Evolutionary conservation across 2,888 invertebrate genomes (phyloP), one percentile per base, ranked within the genome.

Genomic region (Metopia argyrocephala): DNA sequence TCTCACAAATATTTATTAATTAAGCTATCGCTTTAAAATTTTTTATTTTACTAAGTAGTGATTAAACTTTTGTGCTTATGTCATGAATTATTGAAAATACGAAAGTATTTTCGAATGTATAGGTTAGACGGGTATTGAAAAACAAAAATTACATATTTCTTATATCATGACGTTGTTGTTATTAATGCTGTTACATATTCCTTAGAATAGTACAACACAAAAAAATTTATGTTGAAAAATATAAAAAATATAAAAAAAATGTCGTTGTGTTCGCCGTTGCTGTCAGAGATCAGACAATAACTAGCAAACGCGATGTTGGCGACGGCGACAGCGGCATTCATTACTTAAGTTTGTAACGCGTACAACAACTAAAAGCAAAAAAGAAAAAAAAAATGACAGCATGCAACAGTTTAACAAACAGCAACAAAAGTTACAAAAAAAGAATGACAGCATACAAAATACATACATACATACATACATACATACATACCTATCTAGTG

Each of bases 231-330:
- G 15, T 15, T 3, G 4, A 38, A 38, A 38, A 15, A 2, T 4
- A 38, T 38, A 15, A 38, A 38, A 9, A 38, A 0, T 38, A 12
- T 12, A 15, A 12, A 12, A 3, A 38, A 38, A 38, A 3, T 38
- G 12, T 38, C 38, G 38, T 38, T 38, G 15, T 38, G 15, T 5
- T 46, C 12, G 52, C 56, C 62, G 48, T 45, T 21, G 69, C 52
- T 64, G 48, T 56, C 64, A 25, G 31, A 45, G 64, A 65, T 76
- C 57, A 76, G 70, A 65, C 70, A 57, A 65, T 45, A 70, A 65
- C 70, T 45, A 50, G 56, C 46, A 18, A 75, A 38, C 50, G 70
- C 25, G 50, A 38, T 38, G 38, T 38, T 15, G 2, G 0, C 15
- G 12, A 15, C 0, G 38, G 15, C 9, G 38, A 38, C 38, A 38